Conservation (phyloP, 2,113 vertebrate genomes). For the Rhagologus leucostigma region DNA sequence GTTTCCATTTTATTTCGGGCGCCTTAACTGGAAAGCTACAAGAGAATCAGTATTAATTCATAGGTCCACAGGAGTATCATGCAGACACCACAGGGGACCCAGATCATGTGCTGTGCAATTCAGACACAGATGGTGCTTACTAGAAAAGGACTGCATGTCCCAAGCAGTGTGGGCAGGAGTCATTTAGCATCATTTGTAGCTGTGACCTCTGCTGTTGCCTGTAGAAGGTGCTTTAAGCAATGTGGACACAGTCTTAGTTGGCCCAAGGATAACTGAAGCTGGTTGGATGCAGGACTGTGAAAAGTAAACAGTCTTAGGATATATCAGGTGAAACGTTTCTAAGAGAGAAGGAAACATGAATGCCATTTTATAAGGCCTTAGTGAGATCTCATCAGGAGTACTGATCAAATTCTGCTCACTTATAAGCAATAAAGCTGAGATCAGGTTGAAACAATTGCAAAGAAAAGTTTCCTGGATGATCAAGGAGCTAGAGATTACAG, state of each 20-base stretch:
- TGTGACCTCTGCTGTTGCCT: neutral
- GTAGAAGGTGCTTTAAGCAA: neutral
- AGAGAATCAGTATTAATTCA: neutral
- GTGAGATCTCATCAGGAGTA: neutral
- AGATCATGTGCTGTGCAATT: neutral
- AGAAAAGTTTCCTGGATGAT: neutral
- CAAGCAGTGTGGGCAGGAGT: neutral
- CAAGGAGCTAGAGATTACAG: neutral
- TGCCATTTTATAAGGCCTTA: neutral
- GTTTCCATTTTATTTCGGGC: neutral
- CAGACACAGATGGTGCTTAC: neutral
- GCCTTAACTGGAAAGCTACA: neutral
- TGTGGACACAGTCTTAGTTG: neutral
- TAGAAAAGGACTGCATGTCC: neutral
- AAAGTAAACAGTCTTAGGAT: neutral
- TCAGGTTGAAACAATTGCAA: neutral
- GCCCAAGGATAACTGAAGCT: neutral
- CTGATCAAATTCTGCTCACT: neutral
- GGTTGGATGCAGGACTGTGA: neutral
- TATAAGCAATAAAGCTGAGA: neutral
- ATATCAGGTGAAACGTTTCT: neutral
- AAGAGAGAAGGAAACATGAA: neutral
- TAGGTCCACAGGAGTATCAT: neutral
- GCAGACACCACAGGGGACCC: neutral
- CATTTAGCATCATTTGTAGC: neutral